Evolutionary conservation across 2,113 vertebrate genomes (phyloP).

Genomic region (Trichomycterus rosablanca): DNA sequence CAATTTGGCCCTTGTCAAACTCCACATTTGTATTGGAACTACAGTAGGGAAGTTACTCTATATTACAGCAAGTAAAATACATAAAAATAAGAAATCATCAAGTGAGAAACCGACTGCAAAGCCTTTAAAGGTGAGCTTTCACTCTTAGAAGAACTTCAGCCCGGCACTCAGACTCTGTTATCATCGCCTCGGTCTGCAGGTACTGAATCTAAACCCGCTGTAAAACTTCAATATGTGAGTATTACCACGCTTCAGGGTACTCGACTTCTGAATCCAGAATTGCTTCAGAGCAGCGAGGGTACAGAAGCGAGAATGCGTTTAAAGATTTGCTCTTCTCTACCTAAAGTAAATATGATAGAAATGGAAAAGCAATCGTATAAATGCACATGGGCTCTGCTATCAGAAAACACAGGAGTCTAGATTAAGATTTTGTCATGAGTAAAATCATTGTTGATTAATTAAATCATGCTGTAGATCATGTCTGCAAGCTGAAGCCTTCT

Average conservation of each 20-base stretch:
- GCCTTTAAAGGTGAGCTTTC: slow-evolving; percentile 59
- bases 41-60: too few relatives aligned
- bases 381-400: slow-evolving; percentile 62
- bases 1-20: too few relatives aligned
- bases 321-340: slow-evolving; percentile 66
- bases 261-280: slow-evolving; percentile 67
- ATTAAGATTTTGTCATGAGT: slow-evolving; percentile 66
- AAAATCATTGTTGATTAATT: slow-evolving; percentile 63
- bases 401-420: slow-evolving; percentile 69
- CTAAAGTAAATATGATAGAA: slow-evolving; percentile 68
- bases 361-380: slow-evolving; percentile 65
- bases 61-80: too few relatives aligned
- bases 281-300: slow-evolving; percentile 60
- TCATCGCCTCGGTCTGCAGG: slow-evolving; percentile 60
- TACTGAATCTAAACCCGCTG: slow-evolving; percentile 68
- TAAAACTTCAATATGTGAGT: slow-evolving; percentile 70
- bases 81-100: too few relatives aligned
- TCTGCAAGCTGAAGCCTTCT: slow-evolving; percentile 46
- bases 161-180: slow-evolving; percentile 63
- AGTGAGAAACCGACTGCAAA: too few relatives aligned
- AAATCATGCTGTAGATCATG: slow-evolving; percentile 61
- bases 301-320: slow-evolving; percentile 50
- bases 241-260: slow-evolving; percentile 74
- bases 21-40: too few relatives aligned
- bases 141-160: slow-evolving; percentile 62